Percentiles rank a stretch among this genome's conserved stretches.
These are phyloP conservation scores for Eilema depressum DNA, from an alignment of 2,888 invertebrate species.

Conservation along the genomic window DNA sequence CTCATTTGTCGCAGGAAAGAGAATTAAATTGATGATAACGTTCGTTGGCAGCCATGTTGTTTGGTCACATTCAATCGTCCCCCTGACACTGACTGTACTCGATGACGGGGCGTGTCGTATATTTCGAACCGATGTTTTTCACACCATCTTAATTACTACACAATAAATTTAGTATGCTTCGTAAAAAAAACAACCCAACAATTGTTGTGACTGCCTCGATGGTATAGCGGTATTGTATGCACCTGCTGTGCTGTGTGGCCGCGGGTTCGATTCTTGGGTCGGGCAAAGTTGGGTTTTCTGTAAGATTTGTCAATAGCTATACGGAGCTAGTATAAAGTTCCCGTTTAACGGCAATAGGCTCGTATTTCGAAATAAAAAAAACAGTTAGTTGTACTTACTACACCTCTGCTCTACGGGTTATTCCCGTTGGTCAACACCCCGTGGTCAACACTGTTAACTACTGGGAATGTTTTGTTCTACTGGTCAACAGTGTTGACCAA, in stretches of 20 bases:
- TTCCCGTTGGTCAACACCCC: too few species aligned
- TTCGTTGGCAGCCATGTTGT: conserved; percentile 67
- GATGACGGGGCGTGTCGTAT: conserved; percentile 47
- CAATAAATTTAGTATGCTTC: conserved; percentile 27
- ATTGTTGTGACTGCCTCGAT: background rate
- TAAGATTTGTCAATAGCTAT: background rate
- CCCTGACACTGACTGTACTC: conserved; percentile 38
- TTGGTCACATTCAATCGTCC: conserved; percentile 56
- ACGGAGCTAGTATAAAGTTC: too few species aligned
- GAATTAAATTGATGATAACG: conserved; percentile 83
- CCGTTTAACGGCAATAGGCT: background rate
- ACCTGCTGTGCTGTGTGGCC: background rate
- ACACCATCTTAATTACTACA: conserved; percentile 33
- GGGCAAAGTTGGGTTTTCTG: background rate
- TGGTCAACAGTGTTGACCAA: too few species aligned
- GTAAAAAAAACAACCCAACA: background rate
- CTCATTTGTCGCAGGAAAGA: conserved; percentile 84
- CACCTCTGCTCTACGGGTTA: too few species aligned
- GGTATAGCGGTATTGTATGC: background rate
- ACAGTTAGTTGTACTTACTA: background rate
- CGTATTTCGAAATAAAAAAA: background rate
- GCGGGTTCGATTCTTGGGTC: background rate
- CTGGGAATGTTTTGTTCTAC: too few species aligned
- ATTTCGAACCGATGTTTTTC: background rate
- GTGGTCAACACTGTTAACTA: too few species aligned